Conservation (phyloP, 2,888 invertebrate species). For the Cremastinae sp. region DNA sequence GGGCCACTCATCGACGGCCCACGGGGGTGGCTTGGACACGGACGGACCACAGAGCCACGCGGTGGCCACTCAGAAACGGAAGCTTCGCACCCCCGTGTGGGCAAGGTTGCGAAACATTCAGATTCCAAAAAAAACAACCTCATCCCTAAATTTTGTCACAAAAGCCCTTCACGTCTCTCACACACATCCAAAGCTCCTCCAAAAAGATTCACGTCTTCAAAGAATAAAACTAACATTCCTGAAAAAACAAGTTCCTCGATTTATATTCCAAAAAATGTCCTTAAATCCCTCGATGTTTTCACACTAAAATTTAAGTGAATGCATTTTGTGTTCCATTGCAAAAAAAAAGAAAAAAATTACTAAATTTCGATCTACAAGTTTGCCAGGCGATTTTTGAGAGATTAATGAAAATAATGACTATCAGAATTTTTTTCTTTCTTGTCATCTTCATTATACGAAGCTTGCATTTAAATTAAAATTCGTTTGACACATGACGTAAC, state of each 20-base stretch:
- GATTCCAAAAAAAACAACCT: slow-evolving; percentile 82
- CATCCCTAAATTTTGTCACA: slow-evolving; percentile 37
- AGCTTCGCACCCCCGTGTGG: slow-evolving; percentile 91
- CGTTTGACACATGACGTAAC: too few species aligned
- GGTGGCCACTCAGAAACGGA: slow-evolving; percentile 85
- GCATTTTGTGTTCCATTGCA: slow-evolving; percentile 52
- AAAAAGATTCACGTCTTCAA: too few species aligned
- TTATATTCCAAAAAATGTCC: slow-evolving; percentile 9
- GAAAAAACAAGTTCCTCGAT: slow-evolving; percentile 7
- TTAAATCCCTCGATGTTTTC: slow-evolving; percentile 49
- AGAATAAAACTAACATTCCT: too few species aligned
- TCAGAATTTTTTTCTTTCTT: background rate
- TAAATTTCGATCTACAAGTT: slow-evolving; percentile 13
- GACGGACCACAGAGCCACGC: slow-evolving; percentile 79
- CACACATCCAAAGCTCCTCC: too few species aligned
- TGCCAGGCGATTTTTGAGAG: slow-evolving; percentile 19
- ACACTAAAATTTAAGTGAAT: slow-evolving; percentile 54
- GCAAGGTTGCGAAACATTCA: slow-evolving; percentile 87
- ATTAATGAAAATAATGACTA: slow-evolving; percentile 42
- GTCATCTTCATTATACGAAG: background rate
- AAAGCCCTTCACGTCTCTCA: slow-evolving; percentile 22
- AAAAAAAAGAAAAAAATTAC: slow-evolving; percentile 1
- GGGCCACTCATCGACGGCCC: slow-evolving; percentile 80
- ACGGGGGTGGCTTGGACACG: slow-evolving; percentile 80
- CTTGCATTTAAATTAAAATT: too few species aligned